phyloP scores from a whole-genome alignment of 2,797 vertebrate genomes.

The Benthosema pterotum region DNA sequence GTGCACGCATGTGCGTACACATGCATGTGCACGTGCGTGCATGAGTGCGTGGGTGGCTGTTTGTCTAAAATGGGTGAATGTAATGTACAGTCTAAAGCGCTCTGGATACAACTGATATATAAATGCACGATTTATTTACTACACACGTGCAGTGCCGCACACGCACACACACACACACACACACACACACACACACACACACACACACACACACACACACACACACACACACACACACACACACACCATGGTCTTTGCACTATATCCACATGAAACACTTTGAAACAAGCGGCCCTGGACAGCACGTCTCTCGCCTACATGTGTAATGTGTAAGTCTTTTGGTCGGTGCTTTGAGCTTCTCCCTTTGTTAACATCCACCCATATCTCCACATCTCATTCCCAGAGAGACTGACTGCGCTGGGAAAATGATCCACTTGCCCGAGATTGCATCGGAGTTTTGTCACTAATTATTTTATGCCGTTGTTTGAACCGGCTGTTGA shows the following conservation, averaged over 20 bases:
- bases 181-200: not conserved
- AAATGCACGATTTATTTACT: too few relatives aligned
- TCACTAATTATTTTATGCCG: conserved; percentile 74
- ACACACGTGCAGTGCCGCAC: too few relatives aligned
- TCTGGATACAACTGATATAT: too few relatives aligned
- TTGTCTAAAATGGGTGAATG: too few relatives aligned
- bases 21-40: too few relatives aligned
- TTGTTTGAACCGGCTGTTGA: conserved; percentile 76
- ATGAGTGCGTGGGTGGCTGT: too few relatives aligned
- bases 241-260: not conserved
- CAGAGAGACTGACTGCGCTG: conserved; percentile 32
- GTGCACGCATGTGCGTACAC: too few relatives aligned
- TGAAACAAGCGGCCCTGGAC: conserved; percentile 16
- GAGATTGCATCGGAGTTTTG: conserved; percentile 67
- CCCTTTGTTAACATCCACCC: not conserved
- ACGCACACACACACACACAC: too few relatives aligned
- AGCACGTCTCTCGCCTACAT: not conserved
- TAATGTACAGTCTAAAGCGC: too few relatives aligned
- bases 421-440: conserved; percentile 44
- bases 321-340: too few relatives aligned
- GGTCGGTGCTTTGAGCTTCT: not conserved
- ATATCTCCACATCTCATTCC: not conserved
- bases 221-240: conserved; percentile 35
- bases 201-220: conserved; percentile 7
- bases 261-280: not conserved